These are phyloP conservation scores for Sminthurides aquaticus DNA, from an alignment of 2,888 invertebrate species.

Conservation along the genomic window DNA sequence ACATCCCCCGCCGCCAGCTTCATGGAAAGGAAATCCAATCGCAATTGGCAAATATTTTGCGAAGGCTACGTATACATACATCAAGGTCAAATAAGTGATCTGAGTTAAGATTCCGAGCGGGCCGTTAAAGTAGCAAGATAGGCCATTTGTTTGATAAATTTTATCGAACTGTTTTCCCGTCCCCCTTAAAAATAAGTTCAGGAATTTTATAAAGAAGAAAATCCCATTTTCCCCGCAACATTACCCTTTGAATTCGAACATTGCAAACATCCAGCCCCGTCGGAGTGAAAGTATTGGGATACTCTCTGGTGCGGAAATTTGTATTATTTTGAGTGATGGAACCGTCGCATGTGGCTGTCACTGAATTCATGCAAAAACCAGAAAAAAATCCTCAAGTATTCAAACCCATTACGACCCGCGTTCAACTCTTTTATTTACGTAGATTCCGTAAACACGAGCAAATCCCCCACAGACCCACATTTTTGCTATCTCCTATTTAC, in stretches of 20 bases:
- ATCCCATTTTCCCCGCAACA: background rate
- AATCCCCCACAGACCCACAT: no score
- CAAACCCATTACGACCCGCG: no score
- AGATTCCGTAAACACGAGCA: no score
- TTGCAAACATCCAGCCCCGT: conserved; percentile 40
- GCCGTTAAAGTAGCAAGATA: background rate
- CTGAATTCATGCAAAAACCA: conserved; percentile 10
- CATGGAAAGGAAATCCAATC: conserved; percentile 33
- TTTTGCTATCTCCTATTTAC: no score
- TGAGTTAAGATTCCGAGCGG: no score
- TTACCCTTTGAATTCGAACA: conserved; percentile 35
- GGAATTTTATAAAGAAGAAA: no score
- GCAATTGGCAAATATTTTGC: conserved; percentile 35
- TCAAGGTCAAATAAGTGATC: no score
- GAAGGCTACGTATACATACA: conserved; percentile 22
- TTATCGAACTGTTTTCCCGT: no score
- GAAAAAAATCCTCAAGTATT: background rate
- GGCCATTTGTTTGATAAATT: no score
- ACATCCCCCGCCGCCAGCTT: conserved; percentile 30
- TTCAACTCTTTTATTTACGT: no score
- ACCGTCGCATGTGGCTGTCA: conserved; percentile 36
- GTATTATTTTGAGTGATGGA: conserved; percentile 35
- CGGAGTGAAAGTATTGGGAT: conserved; percentile 31
- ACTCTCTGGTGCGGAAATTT: conserved; percentile 33
- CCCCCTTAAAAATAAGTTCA: no score